phyloP scores from a whole-genome alignment of 2,113 vertebrate species.

The Tragelaphus scriptus region DNA sequence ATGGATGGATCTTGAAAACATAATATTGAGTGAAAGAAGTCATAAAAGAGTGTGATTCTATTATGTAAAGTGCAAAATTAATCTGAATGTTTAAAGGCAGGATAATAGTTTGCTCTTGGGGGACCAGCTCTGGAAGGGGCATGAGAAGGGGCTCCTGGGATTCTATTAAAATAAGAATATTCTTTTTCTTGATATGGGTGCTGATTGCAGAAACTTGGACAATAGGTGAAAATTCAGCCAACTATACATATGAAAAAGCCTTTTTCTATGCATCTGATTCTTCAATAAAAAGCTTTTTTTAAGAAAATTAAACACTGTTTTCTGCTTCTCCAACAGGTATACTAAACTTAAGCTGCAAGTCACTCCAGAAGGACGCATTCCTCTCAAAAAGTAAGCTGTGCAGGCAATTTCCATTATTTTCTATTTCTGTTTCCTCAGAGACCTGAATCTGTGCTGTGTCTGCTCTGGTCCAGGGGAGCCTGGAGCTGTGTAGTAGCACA shows the following conservation, averaged over 20 bases:
- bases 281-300: background rate
- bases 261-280: background rate
- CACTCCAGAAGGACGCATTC: slow-evolving; percentile 94
- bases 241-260: background rate
- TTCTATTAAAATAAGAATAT: background rate
- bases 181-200: background rate
- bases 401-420: background rate
- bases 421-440: background rate
- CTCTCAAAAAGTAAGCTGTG: slow-evolving; percentile 95
- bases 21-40: background rate
- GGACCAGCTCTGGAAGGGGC: background rate
- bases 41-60: background rate
- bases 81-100: background rate
- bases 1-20: background rate
- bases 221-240: background rate
- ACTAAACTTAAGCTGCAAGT: slow-evolving; percentile 94
- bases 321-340: slow-evolving; percentile 83
- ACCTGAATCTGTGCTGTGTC: background rate
- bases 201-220: background rate
- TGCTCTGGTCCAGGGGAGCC: background rate
- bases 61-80: background rate
- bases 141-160: background rate
- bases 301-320: slow-evolving; percentile 50
- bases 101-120: background rate
- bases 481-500: background rate